Conservation (phyloP, 2,797 vertebrate species). For the Loris lydekkerianus region DNA sequence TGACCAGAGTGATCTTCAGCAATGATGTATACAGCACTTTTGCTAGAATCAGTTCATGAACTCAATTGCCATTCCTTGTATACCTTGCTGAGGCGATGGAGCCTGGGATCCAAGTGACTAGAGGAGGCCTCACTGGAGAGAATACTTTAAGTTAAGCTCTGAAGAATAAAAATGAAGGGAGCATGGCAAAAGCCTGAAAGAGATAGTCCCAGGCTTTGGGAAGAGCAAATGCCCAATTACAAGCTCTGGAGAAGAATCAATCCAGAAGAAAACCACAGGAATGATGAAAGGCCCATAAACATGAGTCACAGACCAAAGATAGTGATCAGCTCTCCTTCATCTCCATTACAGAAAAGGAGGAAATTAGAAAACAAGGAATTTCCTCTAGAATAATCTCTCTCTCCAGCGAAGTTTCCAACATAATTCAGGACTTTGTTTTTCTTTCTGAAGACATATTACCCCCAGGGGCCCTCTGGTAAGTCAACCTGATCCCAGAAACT, state of each 20-base stretch:
- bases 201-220: neutral
- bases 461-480: neutral
- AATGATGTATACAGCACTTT: too few relatives aligned
- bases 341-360: neutral
- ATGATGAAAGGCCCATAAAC: neutral
- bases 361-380: constrained; percentile 48
- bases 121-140: neutral
- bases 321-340: neutral
- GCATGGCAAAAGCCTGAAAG: constrained; percentile 2
- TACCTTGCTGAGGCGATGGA: neutral
- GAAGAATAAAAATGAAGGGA: neutral
- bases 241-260: constrained; percentile 7
- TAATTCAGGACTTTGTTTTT: neutral
- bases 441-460: neutral
- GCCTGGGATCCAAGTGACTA: neutral
- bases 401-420: neutral
- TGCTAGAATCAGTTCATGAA: too few relatives aligned
- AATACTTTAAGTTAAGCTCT: neutral
- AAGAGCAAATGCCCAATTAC: neutral
- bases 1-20: too few relatives aligned
- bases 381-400: neutral
- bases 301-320: neutral
- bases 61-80: too few relatives aligned
- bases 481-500: neutral
- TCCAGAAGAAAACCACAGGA: neutral